phyloP scores from a whole-genome alignment of 2,888 invertebrate species.

The Opisthograptis luteolata region DNA sequence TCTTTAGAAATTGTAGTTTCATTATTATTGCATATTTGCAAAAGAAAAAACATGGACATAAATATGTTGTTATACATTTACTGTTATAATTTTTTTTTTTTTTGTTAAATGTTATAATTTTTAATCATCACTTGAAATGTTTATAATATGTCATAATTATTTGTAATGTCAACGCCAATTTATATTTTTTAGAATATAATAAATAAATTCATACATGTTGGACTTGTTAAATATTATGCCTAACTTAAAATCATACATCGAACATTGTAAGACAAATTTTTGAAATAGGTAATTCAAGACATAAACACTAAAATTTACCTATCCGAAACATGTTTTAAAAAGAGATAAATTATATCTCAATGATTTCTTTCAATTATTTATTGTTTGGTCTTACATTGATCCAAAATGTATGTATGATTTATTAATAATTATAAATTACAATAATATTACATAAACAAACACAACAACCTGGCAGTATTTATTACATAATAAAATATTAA shows the following conservation, averaged over 20 bases:
- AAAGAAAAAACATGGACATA: too few species aligned
- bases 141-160: neutral
- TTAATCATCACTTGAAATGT: neutral
- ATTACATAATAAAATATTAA: constrained; percentile 45
- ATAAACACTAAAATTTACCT: too few species aligned
- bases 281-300: too few species aligned
- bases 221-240: constrained; percentile 19
- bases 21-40: too few species aligned
- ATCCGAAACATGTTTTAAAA: too few species aligned
- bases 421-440: too few species aligned
- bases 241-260: constrained; percentile 2
- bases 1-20: too few species aligned
- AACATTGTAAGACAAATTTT: constrained; percentile 22
- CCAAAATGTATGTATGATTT: constrained; percentile 2
- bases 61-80: too few species aligned
- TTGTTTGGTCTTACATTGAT: constrained; percentile 4
- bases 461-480: constrained; percentile 45
- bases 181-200: neutral
- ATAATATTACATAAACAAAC: constrained; percentile 22
- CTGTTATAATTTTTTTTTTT: too few species aligned
- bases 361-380: neutral
- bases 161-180: neutral
- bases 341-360: too few species aligned
- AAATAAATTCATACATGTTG: neutral
- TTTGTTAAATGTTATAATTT: too few species aligned